Evolutionary conservation across 2,113 vertebrate species (phyloP).

Genomic region (Dicrurus megarhynchus): DNA sequence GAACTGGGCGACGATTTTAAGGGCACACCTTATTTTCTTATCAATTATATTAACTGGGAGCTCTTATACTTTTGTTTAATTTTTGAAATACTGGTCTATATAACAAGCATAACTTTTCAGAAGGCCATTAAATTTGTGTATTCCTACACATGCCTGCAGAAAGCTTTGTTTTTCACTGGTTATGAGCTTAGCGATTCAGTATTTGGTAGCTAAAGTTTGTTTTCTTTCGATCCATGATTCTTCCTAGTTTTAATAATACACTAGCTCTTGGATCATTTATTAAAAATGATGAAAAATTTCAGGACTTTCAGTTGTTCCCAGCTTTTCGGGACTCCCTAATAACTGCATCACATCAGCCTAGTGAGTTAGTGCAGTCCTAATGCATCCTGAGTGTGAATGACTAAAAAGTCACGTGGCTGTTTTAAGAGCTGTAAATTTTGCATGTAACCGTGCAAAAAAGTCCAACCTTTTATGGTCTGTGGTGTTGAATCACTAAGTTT

Average conservation of each 20-base stretch:
- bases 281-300: background rate
- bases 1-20: background rate
- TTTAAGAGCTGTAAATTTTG: conserved; percentile 11
- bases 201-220: background rate
- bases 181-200: background rate
- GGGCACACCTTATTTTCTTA: background rate
- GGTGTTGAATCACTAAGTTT: background rate
- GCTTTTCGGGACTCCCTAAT: background rate
- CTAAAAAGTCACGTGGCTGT: background rate
- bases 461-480: background rate
- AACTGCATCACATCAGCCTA: background rate
- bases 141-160: background rate
- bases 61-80: background rate
- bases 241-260: background rate
- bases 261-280: background rate
- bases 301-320: background rate
- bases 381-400: background rate
- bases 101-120: background rate
- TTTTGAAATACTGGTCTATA: background rate
- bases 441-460: background rate
- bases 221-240: background rate
- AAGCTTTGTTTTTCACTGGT: background rate
- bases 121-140: background rate
- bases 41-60: rapidly evolving
- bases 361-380: background rate